These are phyloP conservation scores for Sipha maydis DNA, from an alignment of 2,888 invertebrate genomes.

Conservation along the genomic window DNA sequence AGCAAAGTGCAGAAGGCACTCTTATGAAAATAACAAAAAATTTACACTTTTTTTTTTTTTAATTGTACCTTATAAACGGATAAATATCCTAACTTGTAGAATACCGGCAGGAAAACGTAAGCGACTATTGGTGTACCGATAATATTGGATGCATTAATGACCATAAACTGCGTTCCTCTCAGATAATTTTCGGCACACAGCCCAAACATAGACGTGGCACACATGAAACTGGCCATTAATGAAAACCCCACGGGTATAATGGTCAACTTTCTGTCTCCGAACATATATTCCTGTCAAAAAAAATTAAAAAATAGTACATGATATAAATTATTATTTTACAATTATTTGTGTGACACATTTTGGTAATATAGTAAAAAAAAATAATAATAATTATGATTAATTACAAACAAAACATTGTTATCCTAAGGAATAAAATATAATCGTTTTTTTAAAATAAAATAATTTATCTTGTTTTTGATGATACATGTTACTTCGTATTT, in stretches of 20 bases:
- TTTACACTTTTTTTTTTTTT: too few relatives aligned
- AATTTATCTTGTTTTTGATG: slow-evolving; percentile 3
- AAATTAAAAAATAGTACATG: background rate
- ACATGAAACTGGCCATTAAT: slow-evolving; percentile 92
- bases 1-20: too few relatives aligned
- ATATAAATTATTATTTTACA: background rate
- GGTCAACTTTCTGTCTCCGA: slow-evolving; percentile 84
- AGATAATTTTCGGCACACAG: slow-evolving; percentile 88
- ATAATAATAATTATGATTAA: slow-evolving; percentile 10
- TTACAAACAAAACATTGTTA: background rate
- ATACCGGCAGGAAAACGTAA: slow-evolving; percentile 84
- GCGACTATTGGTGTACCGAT: slow-evolving; percentile 82
- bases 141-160: slow-evolving; percentile 81
- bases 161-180: slow-evolving; percentile 83
- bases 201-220: slow-evolving; percentile 86
- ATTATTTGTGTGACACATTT: background rate
- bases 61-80: slow-evolving; percentile 85
- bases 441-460: background rate
- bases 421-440: background rate
- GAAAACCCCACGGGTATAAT: slow-evolving; percentile 86
- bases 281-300: slow-evolving; percentile 78
- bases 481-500: background rate
- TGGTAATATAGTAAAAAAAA: background rate
- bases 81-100: slow-evolving; percentile 83
- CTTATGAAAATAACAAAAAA: too few relatives aligned